Percentiles rank a stretch among this genome's conserved stretches.
Conservation (phyloP, 2,888 invertebrate species). For the Leptinotarsa tumamoca region DNA sequence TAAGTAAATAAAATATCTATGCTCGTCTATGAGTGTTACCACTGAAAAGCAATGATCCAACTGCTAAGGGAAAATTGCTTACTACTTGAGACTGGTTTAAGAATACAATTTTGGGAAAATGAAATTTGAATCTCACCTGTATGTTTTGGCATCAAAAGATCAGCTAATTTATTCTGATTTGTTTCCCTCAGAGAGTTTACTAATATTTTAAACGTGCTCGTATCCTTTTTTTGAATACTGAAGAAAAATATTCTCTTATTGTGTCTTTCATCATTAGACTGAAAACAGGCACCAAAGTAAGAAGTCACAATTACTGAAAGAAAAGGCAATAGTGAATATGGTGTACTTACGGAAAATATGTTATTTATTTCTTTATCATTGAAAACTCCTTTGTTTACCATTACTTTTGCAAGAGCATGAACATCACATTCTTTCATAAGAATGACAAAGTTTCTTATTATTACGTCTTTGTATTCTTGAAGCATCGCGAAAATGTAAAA, state of each 20-base stretch:
- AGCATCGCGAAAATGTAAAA: conserved; percentile 39
- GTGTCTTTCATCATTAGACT: conserved; percentile 49
- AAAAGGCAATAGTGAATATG: neutral
- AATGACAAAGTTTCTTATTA: conserved; percentile 46
- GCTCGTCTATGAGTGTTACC: too few species aligned
- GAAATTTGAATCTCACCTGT: conserved; percentile 10
- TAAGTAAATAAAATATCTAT: too few species aligned
- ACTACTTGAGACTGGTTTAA: too few species aligned
- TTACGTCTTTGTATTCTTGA: conserved; percentile 44
- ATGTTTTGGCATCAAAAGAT: conserved; percentile 30
- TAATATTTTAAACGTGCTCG: conserved; percentile 44
- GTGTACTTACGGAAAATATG: conserved; percentile 48
- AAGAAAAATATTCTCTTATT: conserved; percentile 53
- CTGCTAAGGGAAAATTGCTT: too few species aligned
- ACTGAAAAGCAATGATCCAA: too few species aligned
- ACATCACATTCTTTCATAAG: conserved; percentile 49
- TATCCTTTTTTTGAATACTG: conserved; percentile 48
- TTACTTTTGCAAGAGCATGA: conserved; percentile 37
- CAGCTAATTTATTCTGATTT: conserved; percentile 44
- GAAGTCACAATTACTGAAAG: neutral
- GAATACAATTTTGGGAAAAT: neutral
- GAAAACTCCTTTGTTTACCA: conserved; percentile 47
- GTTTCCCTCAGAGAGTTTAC: conserved; percentile 46
- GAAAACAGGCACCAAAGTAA: conserved; percentile 7
- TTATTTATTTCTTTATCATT: conserved; percentile 45